phyloP scores from a whole-genome alignment of 2,113 vertebrate genomes.

The rabbit (Oryctolagus cuniculus) region mOryCun1.1 NC_091453.1:13792001-13792500 shows the following conservation, averaged over 20 bases:
- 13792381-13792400: background rate
- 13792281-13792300: background rate
- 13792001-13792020: background rate
- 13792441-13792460: background rate
- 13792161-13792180: slow-evolving; percentile 6
- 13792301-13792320: slow-evolving; percentile 30
- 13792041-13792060: slow-evolving; percentile 3
- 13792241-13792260: background rate
- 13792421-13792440: background rate
- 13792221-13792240: background rate
- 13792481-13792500: background rate
- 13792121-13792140: background rate
- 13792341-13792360: background rate
- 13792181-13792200: background rate
- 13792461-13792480: background rate
- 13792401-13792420: background rate
- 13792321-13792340: slow-evolving; percentile 14
- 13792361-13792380: background rate
- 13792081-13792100: background rate
- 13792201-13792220: background rate
- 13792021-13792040: slow-evolving; percentile 26
- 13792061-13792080: background rate
- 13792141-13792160: background rate
- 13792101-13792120: background rate
- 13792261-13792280: background rate